Conservation (phyloP, 2,888 invertebrate genomes). For the Ochropacha duplaris region DNA sequence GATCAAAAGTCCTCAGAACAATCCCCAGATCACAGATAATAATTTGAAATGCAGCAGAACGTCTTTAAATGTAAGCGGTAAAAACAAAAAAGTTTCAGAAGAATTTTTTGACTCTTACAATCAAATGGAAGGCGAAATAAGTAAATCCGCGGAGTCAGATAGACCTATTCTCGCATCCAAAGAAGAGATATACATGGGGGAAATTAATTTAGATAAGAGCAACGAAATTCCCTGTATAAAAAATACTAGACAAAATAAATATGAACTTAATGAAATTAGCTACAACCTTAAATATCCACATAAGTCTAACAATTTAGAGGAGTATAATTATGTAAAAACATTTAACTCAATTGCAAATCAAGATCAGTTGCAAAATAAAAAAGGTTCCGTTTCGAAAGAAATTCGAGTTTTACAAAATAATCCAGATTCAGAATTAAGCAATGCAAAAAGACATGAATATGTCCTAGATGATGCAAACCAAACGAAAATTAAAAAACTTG, state of each 20-base stretch:
- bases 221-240: constrained; percentile 40
- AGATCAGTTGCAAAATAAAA: constrained; percentile 10
- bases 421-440: constrained; percentile 7
- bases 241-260: constrained; percentile 11
- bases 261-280: constrained; percentile 10
- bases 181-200: constrained; percentile 62
- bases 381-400: background rate
- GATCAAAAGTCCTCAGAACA: background rate
- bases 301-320: constrained; percentile 36
- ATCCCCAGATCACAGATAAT: background rate
- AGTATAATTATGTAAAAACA: constrained; percentile 33
- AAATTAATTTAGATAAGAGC: constrained; percentile 63
- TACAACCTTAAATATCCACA: constrained; percentile 17
- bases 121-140: background rate
- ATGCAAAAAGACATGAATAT: constrained; percentile 1
- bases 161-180: constrained; percentile 28
- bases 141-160: constrained; percentile 9
- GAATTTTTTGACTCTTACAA: background rate
- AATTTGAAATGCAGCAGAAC: background rate
- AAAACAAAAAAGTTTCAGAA: background rate
- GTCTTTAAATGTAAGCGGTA: background rate
- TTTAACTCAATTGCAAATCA: constrained; percentile 8
- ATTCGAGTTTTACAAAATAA: constrained; percentile 6
- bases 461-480: constrained; percentile 14
- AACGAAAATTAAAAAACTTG: constrained; percentile 17